Evolutionary conservation across 2,888 invertebrate genomes (phyloP).

Genomic region (Malthinus seriepunctatus): DNA sequence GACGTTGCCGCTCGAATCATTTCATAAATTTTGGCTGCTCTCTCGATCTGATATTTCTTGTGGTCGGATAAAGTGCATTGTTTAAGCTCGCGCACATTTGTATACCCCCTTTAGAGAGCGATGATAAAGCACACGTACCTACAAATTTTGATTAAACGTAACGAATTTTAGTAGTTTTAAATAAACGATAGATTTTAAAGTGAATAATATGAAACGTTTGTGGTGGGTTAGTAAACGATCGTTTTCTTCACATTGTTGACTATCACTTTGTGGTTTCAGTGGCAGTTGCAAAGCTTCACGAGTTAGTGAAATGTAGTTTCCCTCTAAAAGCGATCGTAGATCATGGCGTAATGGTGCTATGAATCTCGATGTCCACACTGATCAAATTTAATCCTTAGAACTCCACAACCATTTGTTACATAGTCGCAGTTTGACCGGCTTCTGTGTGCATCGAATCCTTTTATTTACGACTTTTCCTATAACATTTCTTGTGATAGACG

Average conservation of each 20-base stretch:
- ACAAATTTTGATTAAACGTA: no score
- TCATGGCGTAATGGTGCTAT: constrained; percentile 58
- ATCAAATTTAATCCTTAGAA: constrained; percentile 58
- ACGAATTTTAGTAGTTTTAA: neutral
- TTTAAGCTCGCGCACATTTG: constrained; percentile 30
- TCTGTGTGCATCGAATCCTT: constrained; percentile 40
- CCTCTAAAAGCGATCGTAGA: constrained; percentile 55
- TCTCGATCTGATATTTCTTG: constrained; percentile 31
- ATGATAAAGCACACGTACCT: neutral
- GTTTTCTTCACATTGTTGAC: constrained; percentile 31
- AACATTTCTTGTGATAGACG: constrained; percentile 38
- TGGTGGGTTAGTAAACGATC: constrained; percentile 17
- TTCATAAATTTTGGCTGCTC: constrained; percentile 43
- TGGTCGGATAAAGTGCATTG: constrained; percentile 26
- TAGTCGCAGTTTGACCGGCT: constrained; percentile 45
- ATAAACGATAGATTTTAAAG: neutral
- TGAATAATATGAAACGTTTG: constrained; percentile 1
- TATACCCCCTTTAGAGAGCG: neutral
- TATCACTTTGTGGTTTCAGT: constrained; percentile 38
- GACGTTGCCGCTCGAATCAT: constrained; percentile 44
- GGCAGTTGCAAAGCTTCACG: constrained; percentile 40
- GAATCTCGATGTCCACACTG: constrained; percentile 58
- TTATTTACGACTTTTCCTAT: constrained; percentile 37
- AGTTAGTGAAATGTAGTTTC: constrained; percentile 43
- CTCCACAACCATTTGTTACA: constrained; percentile 44